These are phyloP conservation scores for Cinclus mexicanus DNA, from an alignment of 2,113 vertebrate species.

Conservation along the genomic window DNA sequence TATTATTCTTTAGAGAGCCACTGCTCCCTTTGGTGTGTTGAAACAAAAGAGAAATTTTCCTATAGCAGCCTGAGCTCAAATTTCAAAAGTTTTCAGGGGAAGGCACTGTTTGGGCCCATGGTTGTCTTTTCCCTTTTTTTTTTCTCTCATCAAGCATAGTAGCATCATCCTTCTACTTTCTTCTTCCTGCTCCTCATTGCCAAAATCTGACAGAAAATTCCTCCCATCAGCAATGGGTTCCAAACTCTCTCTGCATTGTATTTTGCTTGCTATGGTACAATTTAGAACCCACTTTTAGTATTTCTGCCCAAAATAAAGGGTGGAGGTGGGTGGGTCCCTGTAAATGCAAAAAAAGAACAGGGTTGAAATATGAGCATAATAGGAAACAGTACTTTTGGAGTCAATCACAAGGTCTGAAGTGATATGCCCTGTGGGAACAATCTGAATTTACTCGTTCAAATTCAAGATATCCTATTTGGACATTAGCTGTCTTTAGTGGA, in stretches of 20 bases:
- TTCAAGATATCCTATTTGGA: slow-evolving; percentile 8
- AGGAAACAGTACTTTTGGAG: not conserved
- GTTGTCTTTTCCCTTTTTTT: not conserved
- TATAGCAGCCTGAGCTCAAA: not conserved
- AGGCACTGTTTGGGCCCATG: not conserved
- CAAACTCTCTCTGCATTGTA: not conserved
- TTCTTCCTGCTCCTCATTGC: not conserved
- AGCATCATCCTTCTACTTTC: not conserved
- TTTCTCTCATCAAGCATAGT: not conserved
- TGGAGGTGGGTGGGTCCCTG: not conserved
- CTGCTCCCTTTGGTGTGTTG: not conserved
- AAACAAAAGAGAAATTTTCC: not conserved
- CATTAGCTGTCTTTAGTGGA: not conserved
- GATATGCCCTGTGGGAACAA: not conserved
- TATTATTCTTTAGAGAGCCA: not conserved
- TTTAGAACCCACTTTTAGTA: not conserved
- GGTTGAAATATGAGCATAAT: not conserved
- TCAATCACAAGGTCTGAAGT: not conserved
- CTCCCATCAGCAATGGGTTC: not conserved
- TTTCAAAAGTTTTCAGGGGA: not conserved
- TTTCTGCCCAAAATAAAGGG: not conserved
- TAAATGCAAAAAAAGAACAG: not conserved
- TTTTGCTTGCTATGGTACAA: not conserved
- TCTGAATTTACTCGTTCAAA: not conserved
- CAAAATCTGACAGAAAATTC: not conserved